Evolutionary conservation across 1,140 invertebrate genomes (phyloP), one percentile per base, ranked within the genome.

Genomic region (Drosophila pseudoananassae): DNA sequence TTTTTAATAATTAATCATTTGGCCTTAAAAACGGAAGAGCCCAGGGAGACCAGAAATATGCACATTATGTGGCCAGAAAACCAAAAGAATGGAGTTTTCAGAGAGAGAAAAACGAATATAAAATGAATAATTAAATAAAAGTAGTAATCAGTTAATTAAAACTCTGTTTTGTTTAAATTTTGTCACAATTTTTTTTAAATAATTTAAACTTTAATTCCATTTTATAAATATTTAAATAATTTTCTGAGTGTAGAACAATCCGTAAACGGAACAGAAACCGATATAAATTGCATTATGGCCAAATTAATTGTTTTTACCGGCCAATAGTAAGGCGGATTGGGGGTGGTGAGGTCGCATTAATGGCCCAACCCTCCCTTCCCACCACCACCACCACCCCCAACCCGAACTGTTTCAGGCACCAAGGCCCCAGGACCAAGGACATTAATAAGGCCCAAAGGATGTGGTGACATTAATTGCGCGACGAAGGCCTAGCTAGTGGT

Each of bases 371-470:
- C 40, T 25, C 20, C 14, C 5, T 31, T 31, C 8, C 31, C 31
- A 9, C 8, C 31, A 10, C 31, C 20, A 20, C 20, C 20, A 20
- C 20, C 2, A 20, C 1, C 20, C 2, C 20, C 20, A 20, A 20
- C 20, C 20, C 20, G 20, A 20, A n/a, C n/a, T n/a, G n/a, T n/a
- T n/a, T n/a, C n/a, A n/a, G n/a, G 46, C 10, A 10, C 9, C 8
- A 20, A 20, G 20, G 49, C 4, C 4, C 43, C 33, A 20, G 27
- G 51, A 40, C 45, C 29, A 87, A 88, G 78, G 82, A 87, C 82
- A 87, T 87, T 87, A 87, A 87, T 88, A 87, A 87, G 83, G 78
- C 83, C 83, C 82, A 87, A 87, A 87, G 82, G 82, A 87, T 87
- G 82, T 87, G 82, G 82, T 87, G 82, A 87, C 82, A 87, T 87